Conservation (phyloP, 2,113 vertebrate genomes). For the Murina feae region DNA sequence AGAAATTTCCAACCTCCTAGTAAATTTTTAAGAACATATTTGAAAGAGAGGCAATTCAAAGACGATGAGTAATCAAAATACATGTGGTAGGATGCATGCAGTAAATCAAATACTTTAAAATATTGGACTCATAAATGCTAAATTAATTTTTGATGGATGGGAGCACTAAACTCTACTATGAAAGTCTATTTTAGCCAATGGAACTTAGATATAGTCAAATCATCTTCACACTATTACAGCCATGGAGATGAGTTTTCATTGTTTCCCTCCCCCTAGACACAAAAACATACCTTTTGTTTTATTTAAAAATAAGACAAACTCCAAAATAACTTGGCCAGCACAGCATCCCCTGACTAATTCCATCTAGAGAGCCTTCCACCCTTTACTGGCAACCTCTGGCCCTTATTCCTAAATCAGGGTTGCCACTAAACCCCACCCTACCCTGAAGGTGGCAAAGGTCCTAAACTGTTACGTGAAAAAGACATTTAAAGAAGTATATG, state of each 20-base stretch:
- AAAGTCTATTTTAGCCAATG: slow-evolving; percentile 10
- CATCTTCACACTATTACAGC: neutral
- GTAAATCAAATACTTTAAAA: neutral
- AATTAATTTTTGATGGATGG: neutral
- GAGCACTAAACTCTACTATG: neutral
- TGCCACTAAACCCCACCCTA: slow-evolving; percentile 45
- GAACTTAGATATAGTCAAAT: neutral
- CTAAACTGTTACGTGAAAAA: slow-evolving; percentile 30
- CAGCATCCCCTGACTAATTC: slow-evolving; percentile 12
- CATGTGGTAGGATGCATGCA: neutral
- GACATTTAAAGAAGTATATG: slow-evolving; percentile 60
- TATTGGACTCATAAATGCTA: neutral
- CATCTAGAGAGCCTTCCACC: slow-evolving; percentile 65
- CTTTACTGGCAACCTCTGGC: slow-evolving; percentile 81
- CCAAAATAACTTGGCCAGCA: slow-evolving; percentile 8
- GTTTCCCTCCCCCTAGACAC: neutral
- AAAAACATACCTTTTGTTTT: neutral
- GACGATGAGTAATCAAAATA: slow-evolving; percentile 32
- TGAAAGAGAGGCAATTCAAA: slow-evolving; percentile 48
- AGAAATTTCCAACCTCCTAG: neutral
- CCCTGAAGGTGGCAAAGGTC: slow-evolving; percentile 52
- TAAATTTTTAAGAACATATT: neutral
- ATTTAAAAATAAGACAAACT: slow-evolving; percentile 17
- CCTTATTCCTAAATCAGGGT: slow-evolving; percentile 46
- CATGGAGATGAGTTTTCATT: neutral